phyloP scores from a whole-genome alignment of 2,888 invertebrate genomes.

The Drosophila suboccidentalis region DNA sequence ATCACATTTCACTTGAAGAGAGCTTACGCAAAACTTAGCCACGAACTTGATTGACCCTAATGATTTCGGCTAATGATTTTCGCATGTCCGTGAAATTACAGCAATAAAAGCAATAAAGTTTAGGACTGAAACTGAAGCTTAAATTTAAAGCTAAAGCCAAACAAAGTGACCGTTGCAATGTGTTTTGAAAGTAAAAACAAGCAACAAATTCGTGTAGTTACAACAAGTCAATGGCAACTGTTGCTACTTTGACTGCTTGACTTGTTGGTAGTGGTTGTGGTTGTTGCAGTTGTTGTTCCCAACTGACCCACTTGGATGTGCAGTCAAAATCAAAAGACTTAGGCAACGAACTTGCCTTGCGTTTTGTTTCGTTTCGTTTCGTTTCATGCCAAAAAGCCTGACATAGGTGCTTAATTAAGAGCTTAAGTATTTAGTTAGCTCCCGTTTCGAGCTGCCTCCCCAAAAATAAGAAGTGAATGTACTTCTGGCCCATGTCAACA shows the following conservation, averaged over 20 bases:
- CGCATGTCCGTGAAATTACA: constrained; percentile 61
- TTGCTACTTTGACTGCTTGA: constrained; percentile 43
- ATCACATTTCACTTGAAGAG: constrained; percentile 50
- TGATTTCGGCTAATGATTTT: constrained; percentile 73
- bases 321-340: constrained; percentile 65
- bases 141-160: constrained; percentile 22
- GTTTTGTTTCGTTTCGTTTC: constrained; percentile 17
- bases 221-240: constrained; percentile 48
- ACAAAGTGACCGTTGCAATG: constrained; percentile 27
- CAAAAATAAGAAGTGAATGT: constrained; percentile 63
- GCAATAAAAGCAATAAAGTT: constrained; percentile 56
- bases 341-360: constrained; percentile 61
- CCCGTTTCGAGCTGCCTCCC: constrained; percentile 34
- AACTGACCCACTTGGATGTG: constrained; percentile 66
- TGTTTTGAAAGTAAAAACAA: constrained; percentile 73
- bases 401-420: constrained; percentile 76
- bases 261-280: constrained; percentile 14
- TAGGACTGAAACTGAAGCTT: constrained; percentile 12
- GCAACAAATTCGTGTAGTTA: constrained; percentile 49
- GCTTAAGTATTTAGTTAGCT: constrained; percentile 64
- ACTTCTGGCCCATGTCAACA: constrained; percentile 52
- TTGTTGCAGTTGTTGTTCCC: constrained; percentile 16
- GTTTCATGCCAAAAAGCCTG: constrained; percentile 44
- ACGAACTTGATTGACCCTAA: constrained; percentile 72
- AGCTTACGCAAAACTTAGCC: constrained; percentile 64